Percentiles rank a stretch among this genome's conserved stretches.
Conservation (phyloP, 2,797 vertebrate genomes). For the Phrynocephalus guinanensis region DNA sequence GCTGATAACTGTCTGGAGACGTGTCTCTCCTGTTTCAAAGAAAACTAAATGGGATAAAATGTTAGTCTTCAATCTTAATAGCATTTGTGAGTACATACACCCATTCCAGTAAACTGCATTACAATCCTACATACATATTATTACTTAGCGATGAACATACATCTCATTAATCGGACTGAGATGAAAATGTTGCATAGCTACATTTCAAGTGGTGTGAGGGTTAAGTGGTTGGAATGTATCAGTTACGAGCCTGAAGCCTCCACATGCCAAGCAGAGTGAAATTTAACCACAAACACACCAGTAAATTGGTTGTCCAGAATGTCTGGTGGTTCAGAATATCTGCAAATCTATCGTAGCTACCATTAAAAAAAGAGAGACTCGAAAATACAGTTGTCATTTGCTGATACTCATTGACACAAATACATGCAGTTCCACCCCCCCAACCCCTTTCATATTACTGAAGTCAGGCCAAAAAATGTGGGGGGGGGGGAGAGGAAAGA, state of each 20-base stretch:
- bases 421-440: not conserved
- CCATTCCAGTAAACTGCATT: not conserved
- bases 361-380: not conserved
- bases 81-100: not conserved
- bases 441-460: not conserved
- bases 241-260: not conserved
- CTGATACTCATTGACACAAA: not conserved
- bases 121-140: not conserved
- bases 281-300: not conserved
- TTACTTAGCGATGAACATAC: not conserved
- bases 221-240: not conserved
- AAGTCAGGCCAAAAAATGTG: not conserved
- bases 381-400: not conserved
- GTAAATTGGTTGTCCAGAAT: not conserved
- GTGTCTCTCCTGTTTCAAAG: not conserved
- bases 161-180: not conserved
- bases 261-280: not conserved
- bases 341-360: not conserved
- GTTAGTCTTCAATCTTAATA: slow-evolving; percentile 1
- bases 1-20: slow-evolving; percentile 36
- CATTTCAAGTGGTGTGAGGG: not conserved
- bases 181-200: not conserved
- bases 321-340: not conserved
- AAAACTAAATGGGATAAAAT: not conserved
- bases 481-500: not conserved